These are phyloP conservation scores for Neodiprion pinetum DNA, from an alignment of 1,140 invertebrate species.

Conservation along the genomic window DNA sequence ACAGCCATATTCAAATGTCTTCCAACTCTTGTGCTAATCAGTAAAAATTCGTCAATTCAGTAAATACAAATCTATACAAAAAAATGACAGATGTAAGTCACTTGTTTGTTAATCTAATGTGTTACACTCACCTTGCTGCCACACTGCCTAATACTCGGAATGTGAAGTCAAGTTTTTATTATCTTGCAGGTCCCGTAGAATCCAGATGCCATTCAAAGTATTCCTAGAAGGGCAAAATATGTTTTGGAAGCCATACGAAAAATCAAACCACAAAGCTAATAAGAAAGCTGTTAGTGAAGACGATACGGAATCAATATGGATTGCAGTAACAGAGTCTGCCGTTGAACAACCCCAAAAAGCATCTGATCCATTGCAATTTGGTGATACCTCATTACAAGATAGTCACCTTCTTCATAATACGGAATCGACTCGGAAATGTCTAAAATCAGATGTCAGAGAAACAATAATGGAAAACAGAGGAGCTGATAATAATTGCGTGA, in stretches of 20 bases:
- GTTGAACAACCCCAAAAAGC: slow-evolving; percentile 9
- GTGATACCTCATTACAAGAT: slow-evolving; percentile 13
- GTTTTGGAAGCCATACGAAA: slow-evolving; percentile 39
- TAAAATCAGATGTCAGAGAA: neutral
- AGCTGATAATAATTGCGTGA: slow-evolving; percentile 6
- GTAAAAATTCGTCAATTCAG: no score
- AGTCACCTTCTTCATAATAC: neutral
- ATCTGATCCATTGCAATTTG: slow-evolving; percentile 12
- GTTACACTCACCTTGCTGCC: neutral
- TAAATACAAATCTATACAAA: no score
- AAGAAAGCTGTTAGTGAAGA: slow-evolving; percentile 24
- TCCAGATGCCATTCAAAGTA: slow-evolving; percentile 45
- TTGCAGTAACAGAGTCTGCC: slow-evolving; percentile 28
- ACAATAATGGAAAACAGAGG: slow-evolving; percentile 5
- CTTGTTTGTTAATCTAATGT: neutral
- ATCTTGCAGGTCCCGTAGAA: slow-evolving; percentile 54
- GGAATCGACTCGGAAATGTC: neutral
- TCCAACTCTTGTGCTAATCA: no score
- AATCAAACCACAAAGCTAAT: slow-evolving; percentile 24
- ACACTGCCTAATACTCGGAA: slow-evolving; percentile 16
- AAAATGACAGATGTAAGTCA: no score
- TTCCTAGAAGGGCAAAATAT: slow-evolving; percentile 45
- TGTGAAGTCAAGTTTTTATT: slow-evolving; percentile 50
- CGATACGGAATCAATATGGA: slow-evolving; percentile 36
- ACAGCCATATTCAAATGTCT: no score